Percentiles rank a stretch among this genome's conserved stretches.
phyloP scores from a whole-genome alignment of 2,888 invertebrate species.

The Luffia ferchaultella region DNA sequence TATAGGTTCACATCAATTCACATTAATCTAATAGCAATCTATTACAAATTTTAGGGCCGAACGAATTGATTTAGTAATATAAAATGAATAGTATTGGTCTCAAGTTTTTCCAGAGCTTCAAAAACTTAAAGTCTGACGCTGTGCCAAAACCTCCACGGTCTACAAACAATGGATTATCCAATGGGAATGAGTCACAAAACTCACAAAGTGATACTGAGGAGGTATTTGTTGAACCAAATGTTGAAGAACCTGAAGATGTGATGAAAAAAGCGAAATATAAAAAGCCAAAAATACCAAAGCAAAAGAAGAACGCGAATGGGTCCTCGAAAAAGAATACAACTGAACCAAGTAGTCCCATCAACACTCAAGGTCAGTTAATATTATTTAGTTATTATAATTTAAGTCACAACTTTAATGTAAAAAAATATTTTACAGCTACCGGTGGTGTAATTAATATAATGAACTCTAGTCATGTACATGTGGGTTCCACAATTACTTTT shows the following conservation, averaged over 20 bases:
- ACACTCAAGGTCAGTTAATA: constrained; percentile 4
- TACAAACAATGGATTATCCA: constrained; percentile 16
- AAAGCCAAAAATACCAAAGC: constrained; percentile 21
- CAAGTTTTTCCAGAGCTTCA: constrained; percentile 43
- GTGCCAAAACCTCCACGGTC: constrained; percentile 53
- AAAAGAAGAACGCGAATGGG: constrained; percentile 16
- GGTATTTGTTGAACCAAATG: constrained; percentile 17
- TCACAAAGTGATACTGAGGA: constrained; percentile 17
- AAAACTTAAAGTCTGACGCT: constrained; percentile 58
- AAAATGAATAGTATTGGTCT: constrained; percentile 23
- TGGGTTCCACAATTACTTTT: constrained; percentile 46
- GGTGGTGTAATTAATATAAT: constrained; percentile 60
- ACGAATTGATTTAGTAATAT: too few relatives aligned
- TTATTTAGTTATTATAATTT: background rate
- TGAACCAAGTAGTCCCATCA: constrained; percentile 10
- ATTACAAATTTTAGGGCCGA: too few relatives aligned
- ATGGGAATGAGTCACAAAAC: constrained; percentile 14
- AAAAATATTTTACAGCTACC: constrained; percentile 32
- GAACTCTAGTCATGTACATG: constrained; percentile 45
- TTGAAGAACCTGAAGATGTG: constrained; percentile 14
- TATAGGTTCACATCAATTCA: too few relatives aligned
- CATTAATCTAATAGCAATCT: too few relatives aligned
- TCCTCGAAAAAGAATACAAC: constrained; percentile 14
- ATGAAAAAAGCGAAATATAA: constrained; percentile 13
- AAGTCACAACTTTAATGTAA: background rate